Base-by-base conservation (phyloP, 1,140 invertebrate genomes). In the Drosophila nigromelanica region DNA sequence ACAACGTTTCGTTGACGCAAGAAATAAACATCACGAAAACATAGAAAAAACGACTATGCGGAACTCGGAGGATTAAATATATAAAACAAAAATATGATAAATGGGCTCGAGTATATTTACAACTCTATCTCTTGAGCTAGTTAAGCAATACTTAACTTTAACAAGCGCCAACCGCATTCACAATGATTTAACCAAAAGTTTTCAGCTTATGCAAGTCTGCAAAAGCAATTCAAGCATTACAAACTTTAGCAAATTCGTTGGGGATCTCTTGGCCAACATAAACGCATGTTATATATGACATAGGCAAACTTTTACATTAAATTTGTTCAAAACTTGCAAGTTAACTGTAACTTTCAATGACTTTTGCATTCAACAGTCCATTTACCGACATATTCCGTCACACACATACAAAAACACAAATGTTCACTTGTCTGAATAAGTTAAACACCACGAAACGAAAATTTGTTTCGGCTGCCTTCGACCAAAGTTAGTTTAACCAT, bases 311-410 rank as follows among this genome's bases (percentile, higher is more conserved):
- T 73, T 73, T 73, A 56, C 50, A 68, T 64, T 68, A 66, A 77
- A 70, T 74, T 74, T 86, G 69, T 37, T 54, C 27, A 78, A 78
- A 85, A 87, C 70, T 81, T 81, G 47, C 27, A 51, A 62, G 68
- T 60, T 73, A 85, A 80, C 76, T 85, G 66, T 40, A 80, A 83
- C 76, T 83, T 85, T 73, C 59, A 73, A 85, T 85, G 80, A 76
- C 80, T 83, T 83, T 63, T 64, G 68, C 76, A 85, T 83, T 76
- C 62, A 60, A 75, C 63, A 80, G 80, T 73, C 62, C 76, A 79
- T 85, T 83, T 69, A 58, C 72, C 52, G 21, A 71, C 39, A 35
- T 8, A 27, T 27, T 27, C 27, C 27, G 27, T 7, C 33, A 35
- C 51, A 56, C 42, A 8, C 21, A 5, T 43, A 42, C 40, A 48